phyloP scores from a whole-genome alignment of 2,797 vertebrate species.

The Melanotaenia parkinsoni region DNA sequence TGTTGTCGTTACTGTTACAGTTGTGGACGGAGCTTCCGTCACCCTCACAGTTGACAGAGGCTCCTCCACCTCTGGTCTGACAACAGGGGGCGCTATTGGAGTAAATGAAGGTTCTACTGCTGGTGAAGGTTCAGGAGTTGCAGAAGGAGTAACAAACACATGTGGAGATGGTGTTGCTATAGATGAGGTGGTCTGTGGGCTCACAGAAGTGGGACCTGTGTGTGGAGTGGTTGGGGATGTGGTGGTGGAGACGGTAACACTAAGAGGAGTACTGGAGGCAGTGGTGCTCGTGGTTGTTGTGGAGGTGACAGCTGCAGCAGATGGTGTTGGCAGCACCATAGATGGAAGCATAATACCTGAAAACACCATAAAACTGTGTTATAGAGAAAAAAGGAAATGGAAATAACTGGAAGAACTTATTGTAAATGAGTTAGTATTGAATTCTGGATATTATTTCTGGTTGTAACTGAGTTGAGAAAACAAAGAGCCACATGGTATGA shows the following conservation, averaged over 20 bases:
- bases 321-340: conserved; percentile 55
- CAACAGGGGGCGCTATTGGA: conserved; percentile 26
- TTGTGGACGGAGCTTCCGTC: conserved; percentile 39
- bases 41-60: conserved; percentile 51
- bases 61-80: conserved; percentile 55
- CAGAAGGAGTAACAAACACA: conserved; percentile 22
- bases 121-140: conserved; percentile 33
- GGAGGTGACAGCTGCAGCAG: conserved; percentile 62
- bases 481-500: no score
- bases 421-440: neutral
- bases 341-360: conserved; percentile 87
- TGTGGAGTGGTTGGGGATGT: conserved; percentile 14
- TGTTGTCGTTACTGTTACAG: conserved; percentile 28
- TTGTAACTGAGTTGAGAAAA: neutral
- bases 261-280: conserved; percentile 30
- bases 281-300: conserved; percentile 38
- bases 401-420: no score
- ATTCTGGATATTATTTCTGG: neutral
- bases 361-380: conserved; percentile 54
- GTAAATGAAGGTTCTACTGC: conserved; percentile 18
- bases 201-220: conserved; percentile 9
- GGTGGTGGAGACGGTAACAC: conserved; percentile 27
- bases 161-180: conserved; percentile 20
- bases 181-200: conserved; percentile 29
- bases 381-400: conserved; percentile 12